Base-by-base conservation (phyloP, 2,797 vertebrate species). In the Lophura swinhoii region DNA sequence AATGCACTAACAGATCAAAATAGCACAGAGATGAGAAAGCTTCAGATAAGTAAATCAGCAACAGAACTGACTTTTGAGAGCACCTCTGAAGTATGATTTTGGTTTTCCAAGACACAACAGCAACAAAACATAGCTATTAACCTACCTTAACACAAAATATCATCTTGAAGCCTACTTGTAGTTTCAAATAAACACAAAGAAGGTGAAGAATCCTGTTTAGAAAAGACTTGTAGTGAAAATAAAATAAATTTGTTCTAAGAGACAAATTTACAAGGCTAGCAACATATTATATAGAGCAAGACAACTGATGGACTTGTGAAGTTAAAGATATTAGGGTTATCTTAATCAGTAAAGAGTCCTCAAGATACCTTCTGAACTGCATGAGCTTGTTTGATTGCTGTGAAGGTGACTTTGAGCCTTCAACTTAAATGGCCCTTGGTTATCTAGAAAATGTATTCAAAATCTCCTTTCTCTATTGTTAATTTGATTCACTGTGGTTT, bases 21-120 rank as follows among this genome's bases (percentile, higher is more conserved):
- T 9, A 71, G 18, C 41, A 88, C 59, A 64, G 56, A 81, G 18
- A 44, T 28, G 14, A 80, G n/a, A 82, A 70, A 71, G 80, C 37
- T 59, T 80, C 31, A 63, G 69, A 33, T 5, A 75, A 91, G 68
- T n/a, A 1, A 48, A 46, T 55, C 80, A 73, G 22, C 10, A 88
- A 21, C 13, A 66, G 41, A 79, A 71, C 0, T 1, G 31, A 35
- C 2, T 67, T 46, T 1, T 33, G n/a, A 87, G 4, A 68, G 21
- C 16, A 87, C 5, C 11, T 81, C 41, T 82, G 31, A 18, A 10
- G 5, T 56, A 43, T 64, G 28, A 55, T 48, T 12, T 87, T 72
- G 46, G 5, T 44, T 78, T 88, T 82, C 53, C 13, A 79, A 76
- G 37, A 46, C 46, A 74, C 33, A 87, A 35, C 20, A 79, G 9